phyloP scores from a whole-genome alignment of 2,113 vertebrate species.

The Dromiciops gliroides region DNA sequence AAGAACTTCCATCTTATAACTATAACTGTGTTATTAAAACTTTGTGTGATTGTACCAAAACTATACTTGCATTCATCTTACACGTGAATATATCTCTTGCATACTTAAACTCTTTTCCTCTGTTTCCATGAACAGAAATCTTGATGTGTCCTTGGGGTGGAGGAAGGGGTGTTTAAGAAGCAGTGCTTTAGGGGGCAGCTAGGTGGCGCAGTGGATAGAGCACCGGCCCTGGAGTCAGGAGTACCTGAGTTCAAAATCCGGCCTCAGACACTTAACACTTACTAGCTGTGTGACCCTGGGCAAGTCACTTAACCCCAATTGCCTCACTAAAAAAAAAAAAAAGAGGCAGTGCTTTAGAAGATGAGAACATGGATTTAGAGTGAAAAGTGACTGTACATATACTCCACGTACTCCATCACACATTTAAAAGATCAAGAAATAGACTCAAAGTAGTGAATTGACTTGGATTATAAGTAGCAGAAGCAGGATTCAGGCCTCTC shows the following conservation, averaged over 20 bases:
- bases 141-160: not conserved
- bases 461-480: not conserved
- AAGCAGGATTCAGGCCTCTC: not conserved
- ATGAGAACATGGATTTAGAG: not conserved
- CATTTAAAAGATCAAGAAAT: not conserved
- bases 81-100: not conserved
- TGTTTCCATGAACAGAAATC: not conserved
- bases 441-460: not conserved
- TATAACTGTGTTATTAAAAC: not conserved
- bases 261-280: no score
- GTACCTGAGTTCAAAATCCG: no score
- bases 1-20: constrained; percentile 33
- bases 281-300: no score
- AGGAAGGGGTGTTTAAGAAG: not conserved
- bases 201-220: no score
- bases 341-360: not conserved
- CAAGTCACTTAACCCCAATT: no score
- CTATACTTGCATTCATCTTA: not conserved
- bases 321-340: no score
- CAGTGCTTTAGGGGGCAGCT: not conserved
- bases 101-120: not conserved
- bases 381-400: not conserved
- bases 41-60: not conserved
- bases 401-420: not conserved
- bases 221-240: no score